Evolutionary conservation across 2,888 invertebrate genomes (phyloP).

Genomic region (Lagria hirta): DNA sequence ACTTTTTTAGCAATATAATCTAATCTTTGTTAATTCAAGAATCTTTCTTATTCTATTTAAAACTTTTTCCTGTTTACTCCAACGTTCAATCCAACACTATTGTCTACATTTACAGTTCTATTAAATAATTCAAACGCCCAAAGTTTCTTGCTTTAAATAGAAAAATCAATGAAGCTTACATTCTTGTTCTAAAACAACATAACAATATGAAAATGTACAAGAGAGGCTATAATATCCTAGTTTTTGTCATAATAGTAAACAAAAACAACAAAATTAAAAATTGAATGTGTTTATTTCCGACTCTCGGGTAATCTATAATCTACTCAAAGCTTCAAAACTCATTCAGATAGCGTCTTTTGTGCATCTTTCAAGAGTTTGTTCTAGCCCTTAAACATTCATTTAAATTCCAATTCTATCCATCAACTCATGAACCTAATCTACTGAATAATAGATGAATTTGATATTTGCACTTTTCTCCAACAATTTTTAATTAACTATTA

Average conservation of each 20-base stretch:
- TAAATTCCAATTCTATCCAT: constrained; percentile 15
- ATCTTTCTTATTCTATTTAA: constrained; percentile 8
- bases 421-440: constrained; percentile 3
- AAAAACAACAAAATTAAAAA: constrained; percentile 1
- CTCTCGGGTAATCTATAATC: too few relatives aligned
- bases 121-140: neutral
- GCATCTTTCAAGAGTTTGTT: constrained; percentile 8
- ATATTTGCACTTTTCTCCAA: too few relatives aligned
- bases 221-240: neutral
- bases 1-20: constrained; percentile 17
- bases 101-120: constrained; percentile 8
- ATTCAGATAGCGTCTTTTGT: constrained; percentile 10
- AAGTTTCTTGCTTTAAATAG: neutral
- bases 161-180: neutral
- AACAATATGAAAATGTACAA: neutral
- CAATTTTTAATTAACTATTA: too few relatives aligned
- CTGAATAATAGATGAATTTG: constrained; percentile 3
- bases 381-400: constrained; percentile 11
- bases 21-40: constrained; percentile 18
- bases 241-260: neutral
- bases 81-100: constrained; percentile 4
- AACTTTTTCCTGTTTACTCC: constrained; percentile 6
- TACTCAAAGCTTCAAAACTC: constrained; percentile 4
- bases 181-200: neutral
- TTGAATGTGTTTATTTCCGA: constrained; percentile 5